Percentiles rank a stretch among this genome's conserved stretches.
These are phyloP conservation scores for Scopus umbretta DNA, from an alignment of 2,113 vertebrate genomes.

Conservation along the genomic window DNA sequence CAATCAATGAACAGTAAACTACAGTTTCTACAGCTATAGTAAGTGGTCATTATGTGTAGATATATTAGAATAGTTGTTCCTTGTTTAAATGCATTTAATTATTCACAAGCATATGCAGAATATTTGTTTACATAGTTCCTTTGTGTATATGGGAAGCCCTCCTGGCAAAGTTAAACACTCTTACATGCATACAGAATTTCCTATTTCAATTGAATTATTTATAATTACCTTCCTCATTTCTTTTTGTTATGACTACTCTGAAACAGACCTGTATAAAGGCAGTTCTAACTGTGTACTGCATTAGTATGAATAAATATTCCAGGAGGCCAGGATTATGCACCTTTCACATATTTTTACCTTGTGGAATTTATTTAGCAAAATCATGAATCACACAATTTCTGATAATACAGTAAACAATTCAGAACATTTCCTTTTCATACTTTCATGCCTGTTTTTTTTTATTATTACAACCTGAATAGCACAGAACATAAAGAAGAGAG, in stretches of 20 bases:
- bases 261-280: not conserved
- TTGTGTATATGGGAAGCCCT: constrained; percentile 15
- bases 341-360: constrained; percentile 27
- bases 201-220: constrained; percentile 60
- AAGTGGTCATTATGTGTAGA: not conserved
- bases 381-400: not conserved
- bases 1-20: not conserved
- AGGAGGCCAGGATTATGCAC: constrained; percentile 10
- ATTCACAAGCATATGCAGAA: constrained; percentile 50
- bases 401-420: not conserved
- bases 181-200: constrained; percentile 29
- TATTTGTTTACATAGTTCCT: constrained; percentile 61
- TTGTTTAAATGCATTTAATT: constrained; percentile 50
- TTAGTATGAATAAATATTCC: constrained; percentile 37
- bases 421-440: not conserved
- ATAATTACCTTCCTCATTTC: constrained; percentile 46
- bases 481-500: not conserved
- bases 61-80: not conserved
- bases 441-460: not conserved
- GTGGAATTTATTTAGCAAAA: constrained; percentile 36
- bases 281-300: not conserved
- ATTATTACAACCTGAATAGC: not conserved
- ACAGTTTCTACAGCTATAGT: not conserved
- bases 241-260: constrained; percentile 39
- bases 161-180: constrained; percentile 49